Evolutionary conservation across 2,113 vertebrate genomes (phyloP).

Genomic region (Gnathonemus echidnorhynchus): DNA sequence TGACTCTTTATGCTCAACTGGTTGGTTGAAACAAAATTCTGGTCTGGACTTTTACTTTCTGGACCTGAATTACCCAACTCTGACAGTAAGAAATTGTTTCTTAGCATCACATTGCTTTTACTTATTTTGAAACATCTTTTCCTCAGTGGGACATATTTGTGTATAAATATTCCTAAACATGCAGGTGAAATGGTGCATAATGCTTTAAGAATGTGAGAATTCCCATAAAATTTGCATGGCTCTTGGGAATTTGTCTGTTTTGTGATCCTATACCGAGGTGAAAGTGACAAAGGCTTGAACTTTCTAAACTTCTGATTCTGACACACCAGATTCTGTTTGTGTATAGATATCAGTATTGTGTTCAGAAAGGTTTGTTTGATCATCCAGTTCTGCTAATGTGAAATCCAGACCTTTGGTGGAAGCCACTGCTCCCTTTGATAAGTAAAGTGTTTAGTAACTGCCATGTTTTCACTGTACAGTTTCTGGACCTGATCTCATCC

Average conservation of each 20-base stretch:
- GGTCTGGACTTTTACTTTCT: no score
- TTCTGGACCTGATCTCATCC: constrained; percentile 93
- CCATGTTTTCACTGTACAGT: constrained; percentile 56
- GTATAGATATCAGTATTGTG: neutral
- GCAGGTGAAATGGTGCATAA: neutral
- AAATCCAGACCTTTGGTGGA: neutral
- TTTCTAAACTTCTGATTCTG: neutral
- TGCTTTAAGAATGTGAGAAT: neutral
- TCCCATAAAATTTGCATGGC: neutral
- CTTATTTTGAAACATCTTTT: neutral
- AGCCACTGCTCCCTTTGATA: neutral
- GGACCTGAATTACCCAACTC: no score
- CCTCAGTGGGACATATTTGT: neutral
- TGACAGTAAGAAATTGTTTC: neutral
- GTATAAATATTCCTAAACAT: neutral
- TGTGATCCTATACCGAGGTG: neutral
- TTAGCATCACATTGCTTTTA: neutral
- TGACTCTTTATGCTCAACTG: no score
- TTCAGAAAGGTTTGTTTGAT: neutral
- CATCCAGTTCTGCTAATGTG: neutral
- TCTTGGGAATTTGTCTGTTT: neutral
- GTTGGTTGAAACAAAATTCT: no score
- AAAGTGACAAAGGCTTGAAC: neutral
- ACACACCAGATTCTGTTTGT: neutral
- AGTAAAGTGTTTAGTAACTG: neutral